These are phyloP conservation scores for Pollimyrus isidori DNA, from an alignment of 2,113 vertebrate species.

Conservation along the genomic window DNA sequence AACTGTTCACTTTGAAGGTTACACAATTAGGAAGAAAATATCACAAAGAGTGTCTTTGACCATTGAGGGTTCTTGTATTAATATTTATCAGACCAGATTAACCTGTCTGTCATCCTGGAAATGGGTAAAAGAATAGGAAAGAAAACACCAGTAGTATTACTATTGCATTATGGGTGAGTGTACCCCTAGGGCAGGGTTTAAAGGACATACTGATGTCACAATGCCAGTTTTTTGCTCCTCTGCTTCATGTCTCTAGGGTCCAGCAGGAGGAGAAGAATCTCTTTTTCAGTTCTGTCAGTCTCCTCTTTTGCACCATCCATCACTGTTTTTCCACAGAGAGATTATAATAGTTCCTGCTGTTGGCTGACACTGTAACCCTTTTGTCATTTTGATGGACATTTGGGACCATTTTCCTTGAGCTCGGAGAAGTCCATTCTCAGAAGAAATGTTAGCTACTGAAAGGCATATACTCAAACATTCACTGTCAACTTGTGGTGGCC, in stretches of 20 bases:
- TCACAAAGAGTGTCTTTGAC: background rate
- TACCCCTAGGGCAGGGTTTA: background rate
- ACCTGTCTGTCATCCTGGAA: slow-evolving; percentile 7
- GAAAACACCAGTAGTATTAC: background rate
- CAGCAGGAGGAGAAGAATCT: background rate
- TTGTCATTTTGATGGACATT: slow-evolving; percentile 14
- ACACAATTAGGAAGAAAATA: background rate
- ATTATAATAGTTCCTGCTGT: slow-evolving; percentile 9
- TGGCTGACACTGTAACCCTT: slow-evolving; percentile 10
- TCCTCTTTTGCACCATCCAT: slow-evolving; percentile 1
- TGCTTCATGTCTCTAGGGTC: background rate
- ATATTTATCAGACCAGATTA: slow-evolving; percentile 5
- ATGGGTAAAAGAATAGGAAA: slow-evolving; percentile 1
- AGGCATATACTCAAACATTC: background rate
- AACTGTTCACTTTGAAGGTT: background rate
- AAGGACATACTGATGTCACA: slow-evolving; percentile 5
- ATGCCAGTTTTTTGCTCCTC: background rate
- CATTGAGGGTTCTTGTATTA: background rate
- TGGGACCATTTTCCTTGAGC: slow-evolving; percentile 7
- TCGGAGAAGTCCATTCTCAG: background rate
- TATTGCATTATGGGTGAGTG: background rate
- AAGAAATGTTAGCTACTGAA: slow-evolving; percentile 1
- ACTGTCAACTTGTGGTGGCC: background rate
- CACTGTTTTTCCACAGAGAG: slow-evolving; percentile 6
- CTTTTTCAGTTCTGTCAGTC: slow-evolving; percentile 11